Evolutionary conservation across 2,888 invertebrate species (phyloP).

Genomic region (Sisyra nigra): DNA sequence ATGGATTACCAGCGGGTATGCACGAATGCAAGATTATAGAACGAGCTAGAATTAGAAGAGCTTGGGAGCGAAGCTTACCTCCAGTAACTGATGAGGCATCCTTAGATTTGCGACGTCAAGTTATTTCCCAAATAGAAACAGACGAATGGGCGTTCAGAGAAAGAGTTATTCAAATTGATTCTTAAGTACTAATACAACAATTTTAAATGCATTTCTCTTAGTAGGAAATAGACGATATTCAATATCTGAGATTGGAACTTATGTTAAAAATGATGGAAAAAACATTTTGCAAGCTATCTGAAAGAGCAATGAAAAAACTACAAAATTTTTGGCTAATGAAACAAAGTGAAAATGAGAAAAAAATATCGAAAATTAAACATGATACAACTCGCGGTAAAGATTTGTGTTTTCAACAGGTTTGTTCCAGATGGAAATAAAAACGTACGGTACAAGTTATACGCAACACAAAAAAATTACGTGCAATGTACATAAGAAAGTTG

Average conservation of each 20-base stretch:
- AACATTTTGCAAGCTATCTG: constrained; percentile 30
- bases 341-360: constrained; percentile 35
- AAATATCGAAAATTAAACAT: constrained; percentile 37
- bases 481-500: too few species aligned
- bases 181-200: too few species aligned
- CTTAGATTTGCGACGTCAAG: constrained; percentile 40
- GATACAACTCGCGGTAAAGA: constrained; percentile 32
- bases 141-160: constrained; percentile 75
- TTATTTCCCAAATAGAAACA: constrained; percentile 63
- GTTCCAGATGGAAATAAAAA: too few species aligned
- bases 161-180: constrained; percentile 29
- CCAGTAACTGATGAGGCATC: constrained; percentile 34
- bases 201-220: neutral
- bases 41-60: constrained; percentile 45
- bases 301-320: constrained; percentile 31
- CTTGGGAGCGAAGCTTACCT: constrained; percentile 42
- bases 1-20: constrained; percentile 43
- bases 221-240: constrained; percentile 54
- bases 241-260: constrained; percentile 49
- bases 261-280: constrained; percentile 44
- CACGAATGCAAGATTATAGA: constrained; percentile 49
- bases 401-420: too few species aligned
- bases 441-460: too few species aligned
- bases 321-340: constrained; percentile 32
- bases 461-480: too few species aligned